A percentile compares a stretch with the other conserved stretches of the same genome.
phyloP scores from a whole-genome alignment of 2,113 vertebrate species.

The Prietella phreatophila region DNA sequence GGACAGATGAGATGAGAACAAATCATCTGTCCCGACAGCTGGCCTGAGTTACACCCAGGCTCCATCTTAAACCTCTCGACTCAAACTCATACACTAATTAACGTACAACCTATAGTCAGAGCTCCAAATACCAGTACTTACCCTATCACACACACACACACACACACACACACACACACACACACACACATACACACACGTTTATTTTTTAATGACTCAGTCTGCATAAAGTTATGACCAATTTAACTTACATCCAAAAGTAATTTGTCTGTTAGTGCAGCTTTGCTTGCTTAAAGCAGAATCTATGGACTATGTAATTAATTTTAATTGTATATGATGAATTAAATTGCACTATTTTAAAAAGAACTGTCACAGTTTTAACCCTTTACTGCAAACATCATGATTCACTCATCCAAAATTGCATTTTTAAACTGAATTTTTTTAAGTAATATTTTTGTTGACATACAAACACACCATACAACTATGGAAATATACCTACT shows the following conservation, averaged over 20 bases:
- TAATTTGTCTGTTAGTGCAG: neutral
- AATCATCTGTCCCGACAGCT: slow-evolving; percentile 57
- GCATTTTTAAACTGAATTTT: neutral
- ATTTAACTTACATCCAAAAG: neutral
- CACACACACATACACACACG: neutral
- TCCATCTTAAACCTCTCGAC: neutral
- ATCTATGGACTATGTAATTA: neutral
- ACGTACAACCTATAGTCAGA: neutral
- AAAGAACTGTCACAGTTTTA: neutral
- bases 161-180: neutral
- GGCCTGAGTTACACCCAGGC: neutral
- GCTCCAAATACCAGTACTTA: neutral
- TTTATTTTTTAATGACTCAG: neutral
- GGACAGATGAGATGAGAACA: slow-evolving; percentile 52
- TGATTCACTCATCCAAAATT: neutral
- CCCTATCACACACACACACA: neutral
- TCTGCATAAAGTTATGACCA: slow-evolving; percentile 3
- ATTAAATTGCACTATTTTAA: neutral
- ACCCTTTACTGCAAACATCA: neutral
- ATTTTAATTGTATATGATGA: neutral
- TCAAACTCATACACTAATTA: neutral
- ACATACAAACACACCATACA: neutral
- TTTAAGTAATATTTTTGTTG: neutral
- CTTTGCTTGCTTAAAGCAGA: slow-evolving; percentile 9
- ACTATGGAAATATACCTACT: neutral